A percentile compares a stretch with the other conserved stretches of the same genome.
Evolutionary conservation across 2,888 invertebrate genomes (phyloP).

Genomic region (Cartodere bifasciata): DNA sequence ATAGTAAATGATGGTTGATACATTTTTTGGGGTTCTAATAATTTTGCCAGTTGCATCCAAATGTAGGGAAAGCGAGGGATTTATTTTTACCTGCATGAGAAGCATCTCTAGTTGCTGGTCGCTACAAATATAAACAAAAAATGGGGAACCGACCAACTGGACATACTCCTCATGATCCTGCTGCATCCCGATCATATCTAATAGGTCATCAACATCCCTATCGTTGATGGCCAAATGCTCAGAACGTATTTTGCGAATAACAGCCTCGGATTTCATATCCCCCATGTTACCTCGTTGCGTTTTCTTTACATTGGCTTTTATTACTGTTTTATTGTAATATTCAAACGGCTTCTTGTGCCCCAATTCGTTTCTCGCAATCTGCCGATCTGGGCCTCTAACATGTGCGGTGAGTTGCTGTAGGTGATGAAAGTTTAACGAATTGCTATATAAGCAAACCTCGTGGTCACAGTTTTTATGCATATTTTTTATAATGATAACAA

Average conservation of each 20-base stretch:
- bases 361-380: constrained; percentile 1
- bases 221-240: constrained; percentile 2
- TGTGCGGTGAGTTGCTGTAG: constrained; percentile 3
- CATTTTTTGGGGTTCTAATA: no score
- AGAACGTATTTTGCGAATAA: constrained; percentile 5
- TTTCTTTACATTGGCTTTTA: constrained; percentile 1
- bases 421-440: constrained; percentile 4
- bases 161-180: neutral
- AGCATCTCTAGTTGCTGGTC: no score
- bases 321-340: constrained; percentile 2
- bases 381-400: neutral
- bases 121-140: neutral
- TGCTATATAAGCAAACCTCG: constrained; percentile 2
- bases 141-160: neutral
- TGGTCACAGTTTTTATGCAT: no score
- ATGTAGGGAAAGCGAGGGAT: no score
- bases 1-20: no score
- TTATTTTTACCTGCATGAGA: no score
- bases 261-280: constrained; percentile 5
- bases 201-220: constrained; percentile 2
- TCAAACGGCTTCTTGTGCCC: neutral
- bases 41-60: no score
- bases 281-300: neutral
- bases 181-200: constrained; percentile 5
- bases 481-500: constrained; percentile 3